Conservation (phyloP, 2,113 vertebrate genomes). For the Albula goreensis region DNA sequence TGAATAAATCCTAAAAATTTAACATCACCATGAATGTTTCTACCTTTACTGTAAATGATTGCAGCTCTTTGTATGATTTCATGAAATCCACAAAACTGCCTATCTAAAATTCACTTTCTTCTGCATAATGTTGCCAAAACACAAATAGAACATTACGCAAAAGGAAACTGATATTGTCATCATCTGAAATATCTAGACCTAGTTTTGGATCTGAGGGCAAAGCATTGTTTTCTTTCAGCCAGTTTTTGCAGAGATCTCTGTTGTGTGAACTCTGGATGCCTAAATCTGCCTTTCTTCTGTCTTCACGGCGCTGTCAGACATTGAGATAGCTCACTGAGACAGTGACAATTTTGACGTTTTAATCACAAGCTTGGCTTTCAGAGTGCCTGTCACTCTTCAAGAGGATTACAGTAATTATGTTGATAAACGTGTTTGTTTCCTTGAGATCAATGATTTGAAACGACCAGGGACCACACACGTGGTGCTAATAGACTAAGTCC, state of each 20-base stretch:
- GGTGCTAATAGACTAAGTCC: conserved; percentile 54
- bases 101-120: too few species aligned
- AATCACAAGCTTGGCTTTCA: conserved; percentile 64
- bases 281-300: not conserved
- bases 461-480: conserved; percentile 41
- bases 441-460: conserved; percentile 68
- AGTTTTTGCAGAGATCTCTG: not conserved
- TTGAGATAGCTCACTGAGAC: conserved; percentile 32
- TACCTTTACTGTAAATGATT: too few species aligned
- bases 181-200: not conserved
- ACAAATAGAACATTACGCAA: not conserved
- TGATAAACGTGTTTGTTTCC: conserved; percentile 74
- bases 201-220: too few species aligned
- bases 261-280: not conserved
- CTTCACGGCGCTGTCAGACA: conserved; percentile 51
- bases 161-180: not conserved
- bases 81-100: too few species aligned
- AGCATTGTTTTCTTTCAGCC: not conserved
- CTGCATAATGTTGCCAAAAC: too few species aligned
- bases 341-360: conserved; percentile 59
- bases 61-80: too few species aligned
- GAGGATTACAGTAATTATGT: conserved; percentile 69
- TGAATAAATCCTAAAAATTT: too few species aligned
- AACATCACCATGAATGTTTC: too few species aligned
- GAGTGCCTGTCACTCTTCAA: conserved; percentile 49